A percentile compares a stretch with the other conserved stretches of the same genome.
Conservation (phyloP, 1,140 invertebrate genomes). For the Aphaenogaster floridana region DNA sequence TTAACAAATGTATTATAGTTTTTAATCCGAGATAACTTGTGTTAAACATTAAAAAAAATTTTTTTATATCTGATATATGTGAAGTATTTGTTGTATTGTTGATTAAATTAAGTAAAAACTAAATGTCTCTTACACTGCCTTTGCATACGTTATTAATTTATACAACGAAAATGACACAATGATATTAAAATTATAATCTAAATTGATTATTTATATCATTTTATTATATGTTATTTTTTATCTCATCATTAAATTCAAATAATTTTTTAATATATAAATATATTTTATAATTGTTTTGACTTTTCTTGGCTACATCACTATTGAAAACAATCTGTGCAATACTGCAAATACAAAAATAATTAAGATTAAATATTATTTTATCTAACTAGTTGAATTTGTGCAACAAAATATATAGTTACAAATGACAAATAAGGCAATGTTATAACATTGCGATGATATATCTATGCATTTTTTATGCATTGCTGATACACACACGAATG, state of each 20-base stretch:
- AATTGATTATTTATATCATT: slow-evolving; percentile 1
- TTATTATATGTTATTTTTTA: slow-evolving; percentile 1
- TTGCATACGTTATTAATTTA: slow-evolving; percentile 17
- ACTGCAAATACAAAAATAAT: slow-evolving; percentile 15
- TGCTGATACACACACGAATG: neutral
- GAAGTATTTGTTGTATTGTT: neutral
- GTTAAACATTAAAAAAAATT: neutral
- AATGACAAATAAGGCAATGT: neutral
- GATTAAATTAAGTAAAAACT: neutral
- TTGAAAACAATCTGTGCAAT: slow-evolving; percentile 29
- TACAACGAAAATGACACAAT: neutral
- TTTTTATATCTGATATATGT: neutral
- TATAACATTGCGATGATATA: slow-evolving; percentile 1
- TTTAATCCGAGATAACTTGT: neutral
- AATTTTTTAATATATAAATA: slow-evolving; percentile 11
- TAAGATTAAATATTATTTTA: neutral
- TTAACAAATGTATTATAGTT: slow-evolving; percentile 15
- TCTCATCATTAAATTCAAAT: neutral
- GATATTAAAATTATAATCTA: slow-evolving; percentile 28
- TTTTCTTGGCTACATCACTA: neutral
- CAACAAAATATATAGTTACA: neutral
- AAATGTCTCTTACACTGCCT: neutral
- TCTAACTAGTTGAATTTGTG: slow-evolving; percentile 12
- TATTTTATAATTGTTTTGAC: neutral
- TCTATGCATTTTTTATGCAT: slow-evolving; percentile 12